Base-by-base conservation (phyloP, 2,113 vertebrate species). In the Barnardius zonarius region DNA sequence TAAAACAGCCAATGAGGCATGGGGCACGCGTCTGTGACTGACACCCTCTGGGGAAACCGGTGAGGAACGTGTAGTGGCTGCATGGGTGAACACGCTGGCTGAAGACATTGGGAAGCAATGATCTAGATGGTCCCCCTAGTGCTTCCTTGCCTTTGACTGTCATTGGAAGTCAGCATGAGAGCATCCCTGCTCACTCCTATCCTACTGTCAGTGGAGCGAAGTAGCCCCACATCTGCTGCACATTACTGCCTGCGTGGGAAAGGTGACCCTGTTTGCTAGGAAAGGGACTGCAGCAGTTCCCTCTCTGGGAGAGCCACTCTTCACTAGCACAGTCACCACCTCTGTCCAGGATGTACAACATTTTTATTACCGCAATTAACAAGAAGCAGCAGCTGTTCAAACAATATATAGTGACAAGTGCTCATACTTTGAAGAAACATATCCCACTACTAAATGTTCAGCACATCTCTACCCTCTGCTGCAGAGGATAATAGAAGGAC, bases 181-280 rank as follows among this genome's bases (percentile, higher is more conserved):
- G 44, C 0, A 4, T 8, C 52, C 68, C 83, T 7, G 55, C 51
- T 78, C 8, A 0, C 52, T 18, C 39, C 48, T 48, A 31, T 69
- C 80, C 86, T 22, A 8, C 43, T 30, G 59, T 10, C 84, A 85
- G 61, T 0, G 13, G 70, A 95, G 87, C 54, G 5, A 39, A 55
- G 82, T 7, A 74, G 84, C 84, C 41, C 49, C 0, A 1, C 84
- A 43, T n/a, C 90, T 95, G 77, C 87, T 52, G 86, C 5, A 5
- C 51, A 0, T 11, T 31, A 23, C 77, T 31, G 64, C 62, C 90
- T 81, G 84, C 1, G 1, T 19, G 44, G 83, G 52, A 84, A 96
- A 97, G 91, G 94, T 96, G 95, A 97, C 95, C 89, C 91, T 92
- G 62, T 2, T 18, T 33, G 37, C 49, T 75, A 77, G 67, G 31